phyloP scores from a whole-genome alignment of 2,888 invertebrate genomes.

The Oligia strigilis region DNA sequence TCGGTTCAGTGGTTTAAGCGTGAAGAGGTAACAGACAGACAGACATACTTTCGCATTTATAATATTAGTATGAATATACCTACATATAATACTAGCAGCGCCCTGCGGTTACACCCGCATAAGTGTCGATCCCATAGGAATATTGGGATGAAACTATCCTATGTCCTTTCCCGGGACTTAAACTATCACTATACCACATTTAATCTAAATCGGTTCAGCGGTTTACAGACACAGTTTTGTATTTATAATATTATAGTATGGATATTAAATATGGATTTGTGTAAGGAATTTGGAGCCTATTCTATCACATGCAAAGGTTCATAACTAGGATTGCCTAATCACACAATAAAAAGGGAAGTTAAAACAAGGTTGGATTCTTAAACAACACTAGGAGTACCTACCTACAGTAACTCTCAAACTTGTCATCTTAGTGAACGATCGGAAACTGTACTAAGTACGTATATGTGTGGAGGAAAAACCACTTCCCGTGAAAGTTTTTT shows the following conservation, averaged over 20 bases:
- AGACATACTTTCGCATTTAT: no score
- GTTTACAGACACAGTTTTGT: no score
- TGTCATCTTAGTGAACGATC: conserved; percentile 25
- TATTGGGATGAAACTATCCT: no score
- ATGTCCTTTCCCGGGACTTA: no score
- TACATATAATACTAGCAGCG: background rate
- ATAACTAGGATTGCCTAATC: background rate
- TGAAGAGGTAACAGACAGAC: no score
- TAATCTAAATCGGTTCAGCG: no score
- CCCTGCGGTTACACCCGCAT: no score
- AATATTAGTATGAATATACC: no score
- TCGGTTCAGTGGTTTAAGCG: no score
- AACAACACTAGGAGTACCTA: background rate
- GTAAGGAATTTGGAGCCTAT: background rate
- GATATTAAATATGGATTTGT: background rate
- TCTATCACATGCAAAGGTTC: background rate
- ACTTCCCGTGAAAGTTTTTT: conserved; percentile 44
- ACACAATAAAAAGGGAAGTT: background rate
- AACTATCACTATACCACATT: no score
- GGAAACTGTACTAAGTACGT: conserved; percentile 10
- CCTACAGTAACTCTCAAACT: background rate
- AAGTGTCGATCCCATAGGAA: no score
- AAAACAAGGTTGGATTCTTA: background rate
- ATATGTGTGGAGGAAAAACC: conserved; percentile 3
- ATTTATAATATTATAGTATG: no score